Conservation (phyloP, 2,888 invertebrate genomes). For the Meteorus cinctellus region DNA sequence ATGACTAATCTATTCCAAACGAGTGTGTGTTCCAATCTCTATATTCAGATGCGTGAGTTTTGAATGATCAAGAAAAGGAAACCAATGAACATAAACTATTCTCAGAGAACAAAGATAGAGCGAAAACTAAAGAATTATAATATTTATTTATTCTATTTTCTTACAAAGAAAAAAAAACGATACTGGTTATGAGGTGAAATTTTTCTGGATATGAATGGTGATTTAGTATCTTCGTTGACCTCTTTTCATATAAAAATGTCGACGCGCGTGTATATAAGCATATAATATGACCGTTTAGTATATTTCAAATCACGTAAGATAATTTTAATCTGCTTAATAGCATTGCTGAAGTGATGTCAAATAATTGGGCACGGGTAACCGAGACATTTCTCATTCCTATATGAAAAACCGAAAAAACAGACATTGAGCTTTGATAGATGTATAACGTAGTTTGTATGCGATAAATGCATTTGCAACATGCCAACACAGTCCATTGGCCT, state of each 20-base stretch:
- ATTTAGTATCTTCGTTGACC: constrained; percentile 28
- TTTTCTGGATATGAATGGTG: constrained; percentile 10
- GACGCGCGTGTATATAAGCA: not conserved
- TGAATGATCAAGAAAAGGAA: constrained; percentile 46
- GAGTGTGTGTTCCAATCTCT: constrained; percentile 65
- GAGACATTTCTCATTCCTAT: not conserved
- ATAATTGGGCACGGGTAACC: constrained; percentile 34
- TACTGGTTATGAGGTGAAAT: not conserved
- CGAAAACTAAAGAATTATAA: not conserved
- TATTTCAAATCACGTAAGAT: constrained; percentile 31
- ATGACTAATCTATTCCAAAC: constrained; percentile 67
- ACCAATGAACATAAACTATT: constrained; percentile 17
- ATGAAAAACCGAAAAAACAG: not conserved
- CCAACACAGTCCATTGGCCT: constrained; percentile 36
- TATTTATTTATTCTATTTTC: constrained; percentile 16
- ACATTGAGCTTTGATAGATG: constrained; percentile 5
- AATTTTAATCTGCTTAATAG: constrained; percentile 27
- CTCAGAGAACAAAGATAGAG: not conserved
- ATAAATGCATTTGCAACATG: constrained; percentile 13
- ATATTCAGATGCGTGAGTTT: constrained; percentile 68
- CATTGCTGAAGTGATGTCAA: constrained; percentile 16
- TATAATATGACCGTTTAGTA: constrained; percentile 13
- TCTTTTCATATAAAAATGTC: constrained; percentile 10
- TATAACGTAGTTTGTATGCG: not conserved
- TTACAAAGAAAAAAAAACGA: not conserved